Conservation (phyloP, 1,140 invertebrate species). For the Carcinoscorpius rotundicauda region DNA sequence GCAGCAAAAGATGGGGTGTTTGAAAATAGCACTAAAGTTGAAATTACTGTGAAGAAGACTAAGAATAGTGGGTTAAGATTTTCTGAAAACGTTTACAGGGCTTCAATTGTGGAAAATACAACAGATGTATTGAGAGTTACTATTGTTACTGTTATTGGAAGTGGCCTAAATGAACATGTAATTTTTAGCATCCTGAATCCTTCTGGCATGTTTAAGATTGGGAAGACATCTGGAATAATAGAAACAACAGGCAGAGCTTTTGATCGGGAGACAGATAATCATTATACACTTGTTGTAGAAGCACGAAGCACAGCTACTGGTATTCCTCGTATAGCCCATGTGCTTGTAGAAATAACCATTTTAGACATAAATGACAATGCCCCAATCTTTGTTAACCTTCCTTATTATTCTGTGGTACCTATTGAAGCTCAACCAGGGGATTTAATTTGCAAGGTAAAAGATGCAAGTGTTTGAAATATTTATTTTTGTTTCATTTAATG, state of each 20-base stretch:
- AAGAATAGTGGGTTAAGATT: slow-evolving; percentile 66
- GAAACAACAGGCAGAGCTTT: slow-evolving; percentile 60
- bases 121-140: slow-evolving; percentile 63
- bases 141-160: slow-evolving; percentile 75
- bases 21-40: slow-evolving; percentile 35
- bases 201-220: slow-evolving; percentile 76
- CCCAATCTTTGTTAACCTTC: slow-evolving; percentile 70
- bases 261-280: slow-evolving; percentile 67
- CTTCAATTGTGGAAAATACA: slow-evolving; percentile 67
- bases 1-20: slow-evolving; percentile 44
- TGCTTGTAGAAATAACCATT: slow-evolving; percentile 65
- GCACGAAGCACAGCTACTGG: slow-evolving; percentile 47
- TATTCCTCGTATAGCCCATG: slow-evolving; percentile 57
- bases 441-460: slow-evolving; percentile 18
- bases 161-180: slow-evolving; percentile 72
- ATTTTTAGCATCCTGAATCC: slow-evolving; percentile 80
- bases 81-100: slow-evolving; percentile 64
- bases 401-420: slow-evolving; percentile 75
- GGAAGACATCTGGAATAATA: slow-evolving; percentile 74
- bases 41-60: slow-evolving; percentile 49
- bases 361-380: slow-evolving; percentile 82
- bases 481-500: neutral
- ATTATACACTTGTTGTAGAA: slow-evolving; percentile 70
- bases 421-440: slow-evolving; percentile 47
- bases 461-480: neutral